phyloP scores from a whole-genome alignment of 2,888 invertebrate species.

The Gari tellinella region DNA sequence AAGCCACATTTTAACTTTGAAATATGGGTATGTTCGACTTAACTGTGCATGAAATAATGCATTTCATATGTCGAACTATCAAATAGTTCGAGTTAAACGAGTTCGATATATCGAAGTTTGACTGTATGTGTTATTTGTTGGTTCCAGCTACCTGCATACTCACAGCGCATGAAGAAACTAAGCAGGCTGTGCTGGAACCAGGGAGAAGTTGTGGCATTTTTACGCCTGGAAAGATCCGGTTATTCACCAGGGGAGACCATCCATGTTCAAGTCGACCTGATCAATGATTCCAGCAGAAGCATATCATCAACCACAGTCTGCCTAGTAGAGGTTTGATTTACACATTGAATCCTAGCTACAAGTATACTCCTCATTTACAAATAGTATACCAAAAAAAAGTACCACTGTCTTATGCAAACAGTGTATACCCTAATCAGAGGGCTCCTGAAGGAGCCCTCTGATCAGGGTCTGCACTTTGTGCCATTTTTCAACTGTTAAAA shows the following conservation, averaged over 20 bases:
- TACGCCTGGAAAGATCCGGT: constrained; percentile 40
- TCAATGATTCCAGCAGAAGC: constrained; percentile 25
- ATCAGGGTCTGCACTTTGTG: not conserved
- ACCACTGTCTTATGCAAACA: not conserved
- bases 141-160: constrained; percentile 38
- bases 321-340: constrained; percentile 32
- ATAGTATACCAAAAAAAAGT: no score
- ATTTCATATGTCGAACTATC: no score
- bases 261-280: constrained; percentile 42
- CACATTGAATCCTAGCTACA: not conserved
- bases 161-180: constrained; percentile 14
- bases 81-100: no score
- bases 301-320: constrained; percentile 25
- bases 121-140: no score
- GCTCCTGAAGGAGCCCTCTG: not conserved
- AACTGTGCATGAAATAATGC: no score
- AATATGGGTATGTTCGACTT: no score
- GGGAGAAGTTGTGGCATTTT: constrained; percentile 34
- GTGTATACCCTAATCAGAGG: not conserved
- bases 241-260: constrained; percentile 50
- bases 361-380: no score
- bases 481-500: no score
- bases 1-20: no score
- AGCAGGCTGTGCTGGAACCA: constrained; percentile 23
- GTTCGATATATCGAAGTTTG: no score